Percentiles rank a stretch among this genome's conserved stretches.
Conservation (phyloP, 1,140 invertebrate genomes). For the Hypsibius dujardini region DNA sequence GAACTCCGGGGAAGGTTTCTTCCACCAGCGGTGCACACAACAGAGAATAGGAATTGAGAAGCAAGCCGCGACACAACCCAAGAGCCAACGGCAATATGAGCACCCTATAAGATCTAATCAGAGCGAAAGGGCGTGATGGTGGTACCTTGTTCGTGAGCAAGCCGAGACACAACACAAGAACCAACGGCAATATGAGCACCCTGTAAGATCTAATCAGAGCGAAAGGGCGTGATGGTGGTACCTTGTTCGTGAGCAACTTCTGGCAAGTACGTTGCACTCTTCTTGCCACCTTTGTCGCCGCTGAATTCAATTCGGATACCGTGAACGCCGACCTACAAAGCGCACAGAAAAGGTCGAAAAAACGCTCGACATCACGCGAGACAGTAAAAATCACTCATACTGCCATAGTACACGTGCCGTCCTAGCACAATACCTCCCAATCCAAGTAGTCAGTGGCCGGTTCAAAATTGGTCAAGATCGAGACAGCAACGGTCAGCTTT, state of each 20-base stretch:
- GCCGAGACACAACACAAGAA: too few relatives aligned
- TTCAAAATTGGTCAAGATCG: slow-evolving; percentile 84
- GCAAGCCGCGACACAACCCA: too few relatives aligned
- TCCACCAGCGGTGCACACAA: too few relatives aligned
- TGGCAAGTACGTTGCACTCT: slow-evolving; percentile 91
- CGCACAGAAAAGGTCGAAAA: slow-evolving; percentile 16
- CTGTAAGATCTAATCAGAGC: too few relatives aligned
- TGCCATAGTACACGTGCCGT: not conserved
- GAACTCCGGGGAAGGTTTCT: too few relatives aligned
- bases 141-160: slow-evolving; percentile 89
- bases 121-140: too few relatives aligned
- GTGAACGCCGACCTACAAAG: slow-evolving; percentile 62
- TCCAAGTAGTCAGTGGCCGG: slow-evolving; percentile 82
- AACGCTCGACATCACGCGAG: too few relatives aligned
- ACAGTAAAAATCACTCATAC: not conserved
- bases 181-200: too few relatives aligned
- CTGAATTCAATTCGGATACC: slow-evolving; percentile 94
- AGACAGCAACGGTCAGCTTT: slow-evolving; percentile 79
- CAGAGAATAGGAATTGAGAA: too few relatives aligned
- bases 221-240: too few relatives aligned
- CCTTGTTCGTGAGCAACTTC: slow-evolving; percentile 94
- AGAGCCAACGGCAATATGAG: too few relatives aligned
- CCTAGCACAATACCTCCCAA: slow-evolving; percentile 66
- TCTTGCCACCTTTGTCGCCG: slow-evolving; percentile 80
- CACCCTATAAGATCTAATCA: too few relatives aligned